Evolutionary conservation across 2,888 invertebrate genomes (phyloP).

Genomic region (Calameuta filiformis): DNA sequence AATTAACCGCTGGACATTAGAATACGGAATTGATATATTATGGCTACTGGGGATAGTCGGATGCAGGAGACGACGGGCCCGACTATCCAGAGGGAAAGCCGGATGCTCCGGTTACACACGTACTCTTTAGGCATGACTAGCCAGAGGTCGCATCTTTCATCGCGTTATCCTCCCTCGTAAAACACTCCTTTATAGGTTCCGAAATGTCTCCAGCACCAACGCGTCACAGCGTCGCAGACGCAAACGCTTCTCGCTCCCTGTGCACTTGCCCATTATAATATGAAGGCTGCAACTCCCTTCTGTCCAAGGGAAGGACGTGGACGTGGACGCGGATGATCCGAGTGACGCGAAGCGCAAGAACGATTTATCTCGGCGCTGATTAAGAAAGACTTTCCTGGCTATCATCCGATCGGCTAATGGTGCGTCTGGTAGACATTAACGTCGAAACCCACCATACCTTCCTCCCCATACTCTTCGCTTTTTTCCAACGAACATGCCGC

Average conservation of each 20-base stretch:
- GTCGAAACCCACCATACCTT: conserved; percentile 40
- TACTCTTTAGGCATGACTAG: conserved; percentile 62
- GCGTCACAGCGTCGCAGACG: neutral
- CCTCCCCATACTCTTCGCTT: conserved; percentile 35
- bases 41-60: conserved; percentile 33
- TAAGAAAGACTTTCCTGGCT: conserved; percentile 28
- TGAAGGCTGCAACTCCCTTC: too few species aligned
- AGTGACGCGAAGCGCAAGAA: neutral
- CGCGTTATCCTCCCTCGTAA: conserved; percentile 64
- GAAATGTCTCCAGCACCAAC: conserved; percentile 29
- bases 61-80: conserved; percentile 12
- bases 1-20: conserved; percentile 65
- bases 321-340: too few species aligned
- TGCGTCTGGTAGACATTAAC: conserved; percentile 51
- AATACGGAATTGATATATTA: conserved; percentile 66
- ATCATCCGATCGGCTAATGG: conserved; percentile 55
- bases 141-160: conserved; percentile 62
- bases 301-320: too few species aligned
- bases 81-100: conserved; percentile 39
- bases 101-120: conserved; percentile 42
- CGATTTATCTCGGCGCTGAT: conserved; percentile 43
- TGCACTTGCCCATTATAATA: too few species aligned
- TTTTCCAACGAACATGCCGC: conserved; percentile 54
- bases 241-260: too few species aligned
- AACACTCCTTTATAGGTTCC: conserved; percentile 58